phyloP scores from a whole-genome alignment of 2,113 vertebrate species.

The Rattus norvegicus region GRCr8 NC_086019.1:136269001-136269500 shows the following conservation, averaged over 20 bases:
- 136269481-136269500: not conserved
- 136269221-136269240: not conserved
- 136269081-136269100: not conserved
- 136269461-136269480: not conserved
- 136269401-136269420: not conserved
- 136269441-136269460: not conserved
- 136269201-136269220: slow-evolving; percentile 72
- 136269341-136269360: not conserved
- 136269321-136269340: not conserved
- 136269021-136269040: not conserved
- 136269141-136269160: not conserved
- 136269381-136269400: not conserved
- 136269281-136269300: not conserved
- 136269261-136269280: not conserved
- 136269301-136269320: not conserved
- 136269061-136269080: not conserved
- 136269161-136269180: not conserved
- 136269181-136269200: slow-evolving; percentile 56
- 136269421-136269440: rapidly evolving
- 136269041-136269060: not conserved
- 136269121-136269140: not conserved
- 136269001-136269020: not conserved
- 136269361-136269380: not conserved
- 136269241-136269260: not conserved
- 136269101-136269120: not conserved